Conservation (phyloP, 1,140 invertebrate genomes). For the Brachionus calyciflorus region DNA sequence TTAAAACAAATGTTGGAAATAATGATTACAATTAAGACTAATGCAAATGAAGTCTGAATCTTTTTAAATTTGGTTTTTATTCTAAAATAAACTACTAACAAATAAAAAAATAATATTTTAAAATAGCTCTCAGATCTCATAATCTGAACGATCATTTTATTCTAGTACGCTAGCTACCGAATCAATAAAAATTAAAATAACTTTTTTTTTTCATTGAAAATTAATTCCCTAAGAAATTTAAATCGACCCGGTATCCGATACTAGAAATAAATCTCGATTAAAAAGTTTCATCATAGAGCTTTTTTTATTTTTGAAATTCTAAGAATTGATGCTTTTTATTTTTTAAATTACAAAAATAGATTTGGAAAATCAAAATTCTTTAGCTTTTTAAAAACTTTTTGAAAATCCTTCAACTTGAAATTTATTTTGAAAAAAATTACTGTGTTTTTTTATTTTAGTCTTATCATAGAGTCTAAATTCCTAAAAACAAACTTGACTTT, state of each 20-base stretch:
- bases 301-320: too few relatives aligned
- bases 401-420: too few relatives aligned
- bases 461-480: too few relatives aligned
- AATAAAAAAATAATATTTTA: constrained; percentile 21
- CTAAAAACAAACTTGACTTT: too few relatives aligned
- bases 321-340: too few relatives aligned
- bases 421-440: too few relatives aligned
- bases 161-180: constrained; percentile 4
- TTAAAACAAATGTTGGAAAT: constrained; percentile 29
- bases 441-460: too few relatives aligned
- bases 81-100: not conserved
- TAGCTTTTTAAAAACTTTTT: too few relatives aligned
- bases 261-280: not conserved
- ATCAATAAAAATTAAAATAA: not conserved
- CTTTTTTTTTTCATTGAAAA: too few relatives aligned
- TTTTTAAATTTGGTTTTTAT: constrained; percentile 10
- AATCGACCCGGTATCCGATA: not conserved
- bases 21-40: constrained; percentile 29
- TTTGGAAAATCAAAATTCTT: too few relatives aligned
- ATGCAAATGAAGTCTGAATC: not conserved
- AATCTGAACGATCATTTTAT: constrained; percentile 46
- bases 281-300: constrained; percentile 29
- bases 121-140: constrained; percentile 45
- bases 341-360: too few relatives aligned
- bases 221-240: not conserved